Base-by-base conservation (phyloP, 2,113 vertebrate species). In the Crotalus viridis region DNA sequence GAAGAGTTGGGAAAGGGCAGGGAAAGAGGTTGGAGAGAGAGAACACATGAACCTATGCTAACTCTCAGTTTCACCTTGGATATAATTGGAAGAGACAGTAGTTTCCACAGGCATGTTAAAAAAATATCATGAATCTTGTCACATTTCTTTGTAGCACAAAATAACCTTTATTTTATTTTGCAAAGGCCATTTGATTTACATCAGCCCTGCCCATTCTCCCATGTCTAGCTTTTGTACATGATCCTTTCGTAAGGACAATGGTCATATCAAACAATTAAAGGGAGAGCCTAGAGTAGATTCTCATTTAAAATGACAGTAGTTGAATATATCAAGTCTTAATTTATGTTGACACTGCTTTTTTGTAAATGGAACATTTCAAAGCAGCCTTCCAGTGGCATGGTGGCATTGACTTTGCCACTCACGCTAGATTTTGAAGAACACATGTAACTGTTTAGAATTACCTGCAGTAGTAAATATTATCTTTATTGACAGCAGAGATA, bases 401-500 rank as follows among this genome's bases (percentile, higher is more conserved):
- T 93, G 61, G 95, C 90, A 91, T 95, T 96, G 95, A 93, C 93
- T 94, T 85, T 10, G 56, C n/a, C 90, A 19, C 15, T 94, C 43
- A 64, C 56, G 88, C 56, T 39, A 28, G 15, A 59, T 94, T 96
- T 96, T 95, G 94, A 90, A 43, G 43, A 96, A 90, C 46, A 91
- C n/a, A 87, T 93, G 81, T 90, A 85, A 96, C 91, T 97, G 94
- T 95, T 95, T 95, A 94, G 46, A 90, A 91, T 97, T 94, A 95
- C 94, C 90, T 92, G 87, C 51, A 93, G 87, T 57, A 92, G 93
- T 96, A 97, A 95, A 95, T 93, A 94, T 96, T 94, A 95, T 94
- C 94, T 51, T 85, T 89, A 21, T 85, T 95, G 93, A 96, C 95
- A 97, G 85, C 48, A 97, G 91, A 97, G 96, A 94, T 91, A 97